Percentiles rank a stretch among this genome's conserved stretches.
These are phyloP conservation scores for Calameuta filiformis DNA, from an alignment of 2,888 invertebrate species.

Conservation along the genomic window DNA sequence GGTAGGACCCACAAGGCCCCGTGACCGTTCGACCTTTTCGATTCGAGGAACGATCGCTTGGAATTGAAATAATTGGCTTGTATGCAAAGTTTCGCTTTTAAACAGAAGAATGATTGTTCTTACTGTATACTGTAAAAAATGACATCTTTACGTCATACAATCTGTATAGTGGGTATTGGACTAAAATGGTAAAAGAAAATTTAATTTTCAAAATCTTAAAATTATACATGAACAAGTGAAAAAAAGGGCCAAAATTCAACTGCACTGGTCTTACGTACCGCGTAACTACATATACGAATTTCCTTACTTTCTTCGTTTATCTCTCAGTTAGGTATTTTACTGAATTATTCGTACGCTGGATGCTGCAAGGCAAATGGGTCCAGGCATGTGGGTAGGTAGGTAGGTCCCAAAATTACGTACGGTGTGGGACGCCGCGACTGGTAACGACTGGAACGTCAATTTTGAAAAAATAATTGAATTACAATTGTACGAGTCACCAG, in stretches of 20 bases:
- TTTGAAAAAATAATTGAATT: slow-evolving; percentile 23
- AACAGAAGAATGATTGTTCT: too few relatives aligned
- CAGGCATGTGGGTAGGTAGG: neutral
- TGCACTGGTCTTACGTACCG: too few relatives aligned
- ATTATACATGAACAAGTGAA: too few relatives aligned
- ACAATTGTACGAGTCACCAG: slow-evolving; percentile 16
- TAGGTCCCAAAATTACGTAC: neutral
- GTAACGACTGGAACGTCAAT: slow-evolving; percentile 22
- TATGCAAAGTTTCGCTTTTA: slow-evolving; percentile 37
- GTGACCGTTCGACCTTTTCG: neutral
- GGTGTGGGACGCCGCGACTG: neutral
- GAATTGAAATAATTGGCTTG: slow-evolving; percentile 50
- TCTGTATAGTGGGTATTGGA: neutral
- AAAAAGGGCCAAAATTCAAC: neutral
- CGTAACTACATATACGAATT: neutral
- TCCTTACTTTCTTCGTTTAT: neutral
- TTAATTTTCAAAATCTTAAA: too few relatives aligned
- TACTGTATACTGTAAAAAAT: neutral
- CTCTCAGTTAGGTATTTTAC: neutral
- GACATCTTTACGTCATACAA: neutral
- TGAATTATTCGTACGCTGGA: neutral
- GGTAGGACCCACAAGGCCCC: neutral
- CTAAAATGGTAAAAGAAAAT: neutral
- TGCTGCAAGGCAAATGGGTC: neutral
- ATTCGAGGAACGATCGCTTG: slow-evolving; percentile 40